Evolutionary conservation across 2,797 vertebrate genomes (phyloP), one percentile per base, ranked within the genome.

Genomic region (Chiloscyllium punctatum): DNA sequence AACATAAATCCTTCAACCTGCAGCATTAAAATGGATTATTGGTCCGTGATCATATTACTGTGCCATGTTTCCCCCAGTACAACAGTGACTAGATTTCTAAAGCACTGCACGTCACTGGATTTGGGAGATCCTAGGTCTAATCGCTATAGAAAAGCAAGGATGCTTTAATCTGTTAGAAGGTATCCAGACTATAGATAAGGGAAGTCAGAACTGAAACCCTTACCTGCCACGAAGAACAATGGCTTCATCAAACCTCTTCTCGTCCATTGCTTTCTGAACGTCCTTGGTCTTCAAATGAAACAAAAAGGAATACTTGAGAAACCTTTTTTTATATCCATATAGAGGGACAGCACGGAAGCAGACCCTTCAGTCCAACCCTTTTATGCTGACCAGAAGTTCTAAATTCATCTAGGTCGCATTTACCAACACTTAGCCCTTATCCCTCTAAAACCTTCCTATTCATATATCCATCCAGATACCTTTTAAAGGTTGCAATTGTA

Each of bases 181-280:
- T 18, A 91, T 27, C 9, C 23, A 21, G 30, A n/a, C 68, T 23
- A 37, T 8, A 11, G 90, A 68, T 33, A 33, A 9, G 18, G 21
- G n/a, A 66, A 53, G 9, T 33, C 0, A 42, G 66, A 69, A 27
- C 18, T 4, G 42, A 7, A 15, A 3, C n/a, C 69, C 97, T 98
- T 96, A 99, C 99, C 98, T 98, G 96, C 99, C 99, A 0, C 99
- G 98, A 69, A 99, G 97, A 97, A 99, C 98, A 96, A 99, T 98
- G 84, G 98, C 98, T 96, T 99, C 99, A 0, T 99, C 98, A 96
- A 99, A 99, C 95, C 98, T 98, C 97, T 98, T 98, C 96, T 99
- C 99, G 1, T 99, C 98, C 99, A 99, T 99, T 96, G 99, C 98
- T 77, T 96, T 98, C 98, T 99, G 99, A 94, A 99, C 99, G 66